Percentiles rank a stretch among this genome's conserved stretches.
Evolutionary conservation across 2,888 invertebrate species (phyloP).

Genomic region (Limulus polyphemus): DNA sequence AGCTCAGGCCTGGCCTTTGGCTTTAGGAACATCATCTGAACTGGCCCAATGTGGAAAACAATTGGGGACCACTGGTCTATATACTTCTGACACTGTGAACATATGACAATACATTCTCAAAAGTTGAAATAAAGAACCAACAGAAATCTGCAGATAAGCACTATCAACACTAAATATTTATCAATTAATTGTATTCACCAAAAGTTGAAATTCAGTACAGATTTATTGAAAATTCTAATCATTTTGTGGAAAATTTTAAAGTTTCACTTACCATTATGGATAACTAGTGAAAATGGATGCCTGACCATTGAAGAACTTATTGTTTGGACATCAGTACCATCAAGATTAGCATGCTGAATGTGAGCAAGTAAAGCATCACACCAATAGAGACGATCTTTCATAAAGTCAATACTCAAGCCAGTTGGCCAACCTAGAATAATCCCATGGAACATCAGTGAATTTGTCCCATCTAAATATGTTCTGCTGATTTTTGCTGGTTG

Average conservation of each 20-base stretch:
- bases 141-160: no score
- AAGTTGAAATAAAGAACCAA: no score
- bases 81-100: no score
- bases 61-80: no score
- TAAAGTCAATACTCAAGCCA: conserved; percentile 84
- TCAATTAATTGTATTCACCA: no score
- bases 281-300: conserved; percentile 84
- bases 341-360: conserved; percentile 81
- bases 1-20: no score
- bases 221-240: no score
- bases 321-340: conserved; percentile 80
- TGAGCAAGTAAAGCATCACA: conserved; percentile 92
- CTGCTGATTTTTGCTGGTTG: conserved; percentile 91
- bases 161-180: no score
- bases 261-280: conserved; percentile 42
- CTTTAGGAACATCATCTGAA: no score
- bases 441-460: conserved; percentile 72
- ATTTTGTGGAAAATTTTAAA: neutral
- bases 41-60: no score
- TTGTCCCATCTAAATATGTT: conserved; percentile 77
- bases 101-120: no score
- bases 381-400: conserved; percentile 82
- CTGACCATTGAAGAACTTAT: conserved; percentile 71
- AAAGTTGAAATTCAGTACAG: no score
- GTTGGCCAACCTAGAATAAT: conserved; percentile 95